phyloP scores from a whole-genome alignment of 2,797 vertebrate species.

The Spinus olivaceus region DNA sequence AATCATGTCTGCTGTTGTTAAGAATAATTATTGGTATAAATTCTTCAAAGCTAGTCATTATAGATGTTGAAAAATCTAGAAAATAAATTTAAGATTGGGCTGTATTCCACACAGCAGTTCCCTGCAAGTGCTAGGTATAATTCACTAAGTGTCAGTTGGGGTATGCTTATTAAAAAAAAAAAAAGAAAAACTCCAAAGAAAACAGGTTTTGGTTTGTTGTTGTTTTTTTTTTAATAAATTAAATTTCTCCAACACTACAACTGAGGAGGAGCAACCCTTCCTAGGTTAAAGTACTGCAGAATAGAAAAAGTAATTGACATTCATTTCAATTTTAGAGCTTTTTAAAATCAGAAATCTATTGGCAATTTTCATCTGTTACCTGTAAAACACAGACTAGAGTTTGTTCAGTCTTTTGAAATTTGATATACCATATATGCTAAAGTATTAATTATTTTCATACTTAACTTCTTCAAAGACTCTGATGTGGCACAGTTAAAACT shows the following conservation, averaged over 20 bases:
- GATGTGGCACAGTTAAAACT: neutral
- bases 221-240: neutral
- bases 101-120: conserved; percentile 4
- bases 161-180: neutral
- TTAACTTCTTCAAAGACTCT: neutral
- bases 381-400: neutral
- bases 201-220: neutral
- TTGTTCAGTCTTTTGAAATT: neutral
- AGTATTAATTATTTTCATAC: neutral
- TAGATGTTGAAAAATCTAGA: neutral
- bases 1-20: conserved; percentile 4
- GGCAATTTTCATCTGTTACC: neutral
- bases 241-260: neutral
- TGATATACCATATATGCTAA: neutral
- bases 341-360: neutral
- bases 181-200: neutral
- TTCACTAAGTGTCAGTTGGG: neutral
- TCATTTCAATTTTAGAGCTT: neutral
- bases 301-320: neutral
- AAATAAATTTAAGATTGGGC: conserved; percentile 43
- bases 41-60: neutral
- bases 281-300: neutral
- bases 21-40: conserved; percentile 41
- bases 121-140: neutral
- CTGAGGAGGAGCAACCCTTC: neutral